Evolutionary conservation across 92 coral and sea anemone species (phyloP), one percentile per base, ranked within the genome.

Genomic region (Hydrozoanthus gracilis): DNA sequence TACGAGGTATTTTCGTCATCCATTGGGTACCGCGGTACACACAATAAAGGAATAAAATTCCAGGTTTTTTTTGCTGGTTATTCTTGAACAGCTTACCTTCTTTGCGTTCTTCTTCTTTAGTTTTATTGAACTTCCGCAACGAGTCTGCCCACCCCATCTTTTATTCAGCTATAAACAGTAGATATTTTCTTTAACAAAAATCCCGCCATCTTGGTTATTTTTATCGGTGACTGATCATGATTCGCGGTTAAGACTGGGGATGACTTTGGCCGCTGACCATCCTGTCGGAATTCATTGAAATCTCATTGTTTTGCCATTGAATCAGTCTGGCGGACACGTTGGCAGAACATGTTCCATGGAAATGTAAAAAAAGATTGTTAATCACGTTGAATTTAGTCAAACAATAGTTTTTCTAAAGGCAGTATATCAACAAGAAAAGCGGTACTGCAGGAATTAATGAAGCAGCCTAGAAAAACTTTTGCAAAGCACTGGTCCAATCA

Each of bases 121-220:
- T 90, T 55, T 83, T 91, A 60, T 93, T 93, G 76, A 90, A 94
- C 68, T 87, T 88, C 52, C 90, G 88, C 46, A 94, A 73, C 46
- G 90, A 73, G 65, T 94, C 98, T 76, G 91, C 90, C 98, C 98
- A 94, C 66, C 93, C 89, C 90, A 91, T 88, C 50, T 58, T 88
- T 78, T 35, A 64, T 48, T 48, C 58, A 9, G 14, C 62, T 8
- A 16, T 6, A 11, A 8, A 10, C 4, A 3, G 44, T 15, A 68
- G 4, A n/a, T 66, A 51, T 83, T 91, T 88, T 45, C 75, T 15
- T 46, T 16, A 88, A 91, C 15, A 68, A 91, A 84, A 72, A 77
- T 90, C 90, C 98, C 95, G 94, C 98, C 98, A 92, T 94, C 92
- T 92, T 90, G 85, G 85, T 86, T 92, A 92, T 92, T 90, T 94